Base-by-base conservation (phyloP, 2,113 vertebrate genomes). In the Notarius quadriscutis region DNA sequence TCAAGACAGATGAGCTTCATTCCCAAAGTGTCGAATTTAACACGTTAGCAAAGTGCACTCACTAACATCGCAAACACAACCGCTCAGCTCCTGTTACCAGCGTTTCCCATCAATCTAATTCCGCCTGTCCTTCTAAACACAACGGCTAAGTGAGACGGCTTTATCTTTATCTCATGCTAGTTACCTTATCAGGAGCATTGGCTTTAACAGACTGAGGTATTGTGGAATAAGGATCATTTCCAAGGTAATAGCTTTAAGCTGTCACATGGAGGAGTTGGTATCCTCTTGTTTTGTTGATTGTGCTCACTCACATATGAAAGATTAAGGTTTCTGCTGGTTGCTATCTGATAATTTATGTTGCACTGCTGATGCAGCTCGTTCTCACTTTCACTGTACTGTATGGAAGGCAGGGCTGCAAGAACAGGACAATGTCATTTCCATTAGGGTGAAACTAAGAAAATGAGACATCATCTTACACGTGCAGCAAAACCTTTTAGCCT, bases 21-120 rank as follows among this genome's bases (percentile, higher is more conserved):
- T 93, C 91, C 89, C 90, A 92, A 92, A 94, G 92, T 94, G 94
- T 93, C 94, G 83, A 89, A 95, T 92, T 94, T 83, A 91, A 81
- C 91, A 88, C 89, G 90, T 95, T 94, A 94, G 94, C 94, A 95
- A 92, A 92, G 89, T 84, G 89, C 91, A 81, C 77, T 57, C 83
- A 71, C 85, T 88, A 89, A 84, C 89, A 88, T 89, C 89, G 89
- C 87, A 92, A 89, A 90, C 90, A 83, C 89, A 50, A 86, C 84
- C 83, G 63, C 88, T 62, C 81, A 83, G 88, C 88, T 91, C 87
- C 80, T 84, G 79, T 92, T 88, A 91, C 89, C 86, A 81, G 18
- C 10, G 30, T 50, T n/a, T 79, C 55, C 57, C 65, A 30, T 91
- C 22, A 87, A 72, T 81, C 80, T 83, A 51, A 79, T 90, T 65